Evolutionary conservation across 2,113 vertebrate genomes (phyloP), one percentile per base, ranked within the genome.

Genomic region (Daphoenositta chrysoptera): DNA sequence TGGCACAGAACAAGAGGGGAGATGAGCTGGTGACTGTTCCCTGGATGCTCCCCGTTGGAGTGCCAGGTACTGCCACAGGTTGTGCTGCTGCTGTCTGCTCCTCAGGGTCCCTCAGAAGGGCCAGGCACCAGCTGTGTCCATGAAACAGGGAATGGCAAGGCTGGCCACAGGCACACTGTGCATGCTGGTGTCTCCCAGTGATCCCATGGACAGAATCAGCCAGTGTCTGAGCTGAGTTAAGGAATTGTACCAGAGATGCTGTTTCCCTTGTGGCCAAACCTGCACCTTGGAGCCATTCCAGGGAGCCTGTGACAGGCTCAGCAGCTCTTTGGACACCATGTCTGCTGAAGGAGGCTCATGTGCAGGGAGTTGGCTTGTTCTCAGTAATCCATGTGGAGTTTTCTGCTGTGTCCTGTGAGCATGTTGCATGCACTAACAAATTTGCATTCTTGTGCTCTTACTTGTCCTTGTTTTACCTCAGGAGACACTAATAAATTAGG

Each of bases 401-500:
- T 76, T 88, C 54, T 89, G 54, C 50, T 40, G 11, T 40, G 81
- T 88, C 30, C 21, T 51, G 11, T 24, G 9, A 77, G 33, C 57
- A 6, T 2, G 2, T 53, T 44, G 63, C 63, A 39, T 19, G 26
- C 42, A 35, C 35, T 85, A 65, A 80, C 0, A 4, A 72, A 73
- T 57, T 63, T 5, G 11, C n/a, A 4, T 90, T 96, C 68, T 90
- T 56, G 14, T 10, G 90, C 81, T 57, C 56, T 80, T 64, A 13
- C 23, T 92, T 96, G 79, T 90, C 92, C 93, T 96, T 0, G 0
- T 83, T 90, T 94, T 91, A 83, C 63, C 81, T 83, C 58, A 16
- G 64, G 82, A 93, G 87, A 63, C 39, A 15, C 11, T 85, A 57
- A 94, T 93, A 76, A 91, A 91, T 95, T 69, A 73, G 42, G 5